Conservation (phyloP, 2,113 vertebrate genomes). For the Chitala chitala region DNA sequence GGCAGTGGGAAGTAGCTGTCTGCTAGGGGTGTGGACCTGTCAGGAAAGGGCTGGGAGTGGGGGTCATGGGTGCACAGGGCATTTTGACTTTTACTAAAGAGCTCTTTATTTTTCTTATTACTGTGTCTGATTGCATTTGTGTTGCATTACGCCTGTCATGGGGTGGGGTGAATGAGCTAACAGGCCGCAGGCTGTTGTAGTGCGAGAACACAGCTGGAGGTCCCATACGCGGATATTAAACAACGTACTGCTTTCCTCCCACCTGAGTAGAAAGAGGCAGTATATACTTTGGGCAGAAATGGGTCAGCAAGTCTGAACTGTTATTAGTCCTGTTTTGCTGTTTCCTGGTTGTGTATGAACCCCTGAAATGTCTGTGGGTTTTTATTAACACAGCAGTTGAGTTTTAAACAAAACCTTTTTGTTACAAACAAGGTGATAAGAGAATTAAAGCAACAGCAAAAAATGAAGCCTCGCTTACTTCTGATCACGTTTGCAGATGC, state of each 20-base stretch:
- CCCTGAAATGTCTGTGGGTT: too few species aligned
- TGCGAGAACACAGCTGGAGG: conserved; percentile 57
- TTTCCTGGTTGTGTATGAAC: too few species aligned
- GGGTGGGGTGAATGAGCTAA: conserved; percentile 78
- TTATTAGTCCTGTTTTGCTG: too few species aligned
- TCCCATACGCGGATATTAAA: conserved; percentile 70
- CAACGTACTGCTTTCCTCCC: conserved; percentile 64
- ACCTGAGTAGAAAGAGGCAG: not conserved
- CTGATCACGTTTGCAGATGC: too few species aligned
- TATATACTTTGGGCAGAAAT: too few species aligned
- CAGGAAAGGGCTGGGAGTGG: conserved; percentile 30
- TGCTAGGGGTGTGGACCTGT: conserved; percentile 21
- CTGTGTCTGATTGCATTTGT: conserved; percentile 78
- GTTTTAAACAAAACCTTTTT: too few species aligned
- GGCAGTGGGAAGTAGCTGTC: not conserved
- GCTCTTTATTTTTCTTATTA: conserved; percentile 69
- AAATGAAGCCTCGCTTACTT: too few species aligned
- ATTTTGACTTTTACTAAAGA: conserved; percentile 76
- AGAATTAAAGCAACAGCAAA: too few species aligned
- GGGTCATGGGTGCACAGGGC: conserved; percentile 72
- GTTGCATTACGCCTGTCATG: conserved; percentile 67
- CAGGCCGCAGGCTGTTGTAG: conserved; percentile 72
- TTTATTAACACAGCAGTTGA: too few species aligned
- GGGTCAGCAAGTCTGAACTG: not conserved
- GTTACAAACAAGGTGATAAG: too few species aligned